A percentile compares a stretch with the other conserved stretches of the same genome.
phyloP scores from a whole-genome alignment of 2,113 vertebrate species.

The Sorex fumeus region DNA sequence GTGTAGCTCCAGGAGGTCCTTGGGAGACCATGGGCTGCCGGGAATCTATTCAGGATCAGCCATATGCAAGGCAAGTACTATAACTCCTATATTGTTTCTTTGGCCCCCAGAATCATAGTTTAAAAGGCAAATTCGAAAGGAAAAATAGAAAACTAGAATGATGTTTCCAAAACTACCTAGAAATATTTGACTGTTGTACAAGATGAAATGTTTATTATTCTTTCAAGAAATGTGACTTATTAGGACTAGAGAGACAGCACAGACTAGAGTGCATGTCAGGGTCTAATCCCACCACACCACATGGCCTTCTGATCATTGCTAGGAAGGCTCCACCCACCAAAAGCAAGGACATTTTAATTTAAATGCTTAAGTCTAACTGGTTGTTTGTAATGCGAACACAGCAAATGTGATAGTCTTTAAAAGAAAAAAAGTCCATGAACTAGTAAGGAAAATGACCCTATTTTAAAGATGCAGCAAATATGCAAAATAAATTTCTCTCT shows the following conservation, averaged over 20 bases:
- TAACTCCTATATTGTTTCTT: too few species aligned
- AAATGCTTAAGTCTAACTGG: not conserved
- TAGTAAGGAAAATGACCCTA: not conserved
- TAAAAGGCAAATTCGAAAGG: conserved; percentile 33
- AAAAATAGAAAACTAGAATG: conserved; percentile 35
- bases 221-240: not conserved
- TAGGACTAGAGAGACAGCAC: not conserved
- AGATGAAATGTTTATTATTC: conserved; percentile 7
- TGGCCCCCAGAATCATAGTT: not conserved
- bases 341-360: too few species aligned
- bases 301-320: too few species aligned
- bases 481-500: not conserved
- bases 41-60: too few species aligned
- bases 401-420: conserved; percentile 15
- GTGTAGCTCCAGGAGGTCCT: too few species aligned
- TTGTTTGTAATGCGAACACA: conserved; percentile 8
- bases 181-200: conserved; percentile 28
- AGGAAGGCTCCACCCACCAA: too few species aligned
- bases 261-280: too few species aligned
- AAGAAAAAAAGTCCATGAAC: conserved; percentile 11
- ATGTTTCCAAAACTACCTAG: conserved; percentile 10
- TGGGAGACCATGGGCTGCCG: too few species aligned
- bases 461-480: conserved; percentile 21
- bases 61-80: too few species aligned
- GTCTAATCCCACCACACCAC: too few species aligned